Evolutionary conservation across 2,888 invertebrate species (phyloP), one percentile per base, ranked within the genome.

Genomic region (Stenodema calcarata): DNA sequence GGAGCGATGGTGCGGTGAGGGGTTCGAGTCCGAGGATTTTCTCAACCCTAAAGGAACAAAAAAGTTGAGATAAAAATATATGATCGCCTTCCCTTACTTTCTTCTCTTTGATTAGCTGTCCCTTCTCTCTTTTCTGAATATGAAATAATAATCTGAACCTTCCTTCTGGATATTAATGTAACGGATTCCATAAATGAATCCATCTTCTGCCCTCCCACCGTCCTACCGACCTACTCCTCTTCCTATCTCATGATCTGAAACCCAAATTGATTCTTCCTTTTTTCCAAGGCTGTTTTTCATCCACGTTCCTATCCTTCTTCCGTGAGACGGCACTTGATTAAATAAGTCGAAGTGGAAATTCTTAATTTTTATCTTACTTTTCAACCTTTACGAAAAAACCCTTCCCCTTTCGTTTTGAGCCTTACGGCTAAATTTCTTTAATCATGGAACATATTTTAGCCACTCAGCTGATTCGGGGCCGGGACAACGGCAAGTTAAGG

Each of bases 71-170:
- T 73, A 84, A 84, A 83, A 83, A 73, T 73, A 73, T 27, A 44
- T 75, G 84, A 84, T 84, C 84, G 75, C 44, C 84, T 84, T 44
- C 30, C 70, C 73, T 41, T 75, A 84, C 84, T 84, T 73, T 69
- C 30, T 41, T 84, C 73, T 73, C 84, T 84, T 84, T 84, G 84
- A 84, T 84, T 84, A 84, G 84, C 84, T 84, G 84, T 44, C 75
- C 75, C 73, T 30, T 80, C 44, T 73, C 44, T 73, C 82, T 82
- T 80, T 84, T 84, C 84, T 84, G 84, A 84, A 84, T 84, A 84
- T 84, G 84, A 84, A 84, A 84, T 84, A 82, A 82, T 82, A 84
- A 73, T 84, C 84, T 75, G 18, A 47, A 73, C 84, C 84, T 42
- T 70, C 84, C 84, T 44, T n/a, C 84, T 75, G 73, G 84, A 84